A percentile compares a stretch with the other conserved stretches of the same genome.
Conservation (phyloP, 2,113 vertebrate genomes). For the Labeo catla region DNA sequence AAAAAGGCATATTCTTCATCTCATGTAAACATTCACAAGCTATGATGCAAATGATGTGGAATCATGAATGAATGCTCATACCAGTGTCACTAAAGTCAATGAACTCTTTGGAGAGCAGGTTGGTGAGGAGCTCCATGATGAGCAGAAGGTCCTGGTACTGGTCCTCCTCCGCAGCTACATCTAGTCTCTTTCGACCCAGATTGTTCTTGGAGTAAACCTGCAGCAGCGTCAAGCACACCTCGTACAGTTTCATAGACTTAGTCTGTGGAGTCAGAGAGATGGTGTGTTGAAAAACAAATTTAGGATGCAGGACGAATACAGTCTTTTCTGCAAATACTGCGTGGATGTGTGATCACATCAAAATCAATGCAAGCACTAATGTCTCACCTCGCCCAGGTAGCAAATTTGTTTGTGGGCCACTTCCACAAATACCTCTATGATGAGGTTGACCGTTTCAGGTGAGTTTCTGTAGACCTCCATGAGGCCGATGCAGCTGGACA, state of each 20-base stretch:
- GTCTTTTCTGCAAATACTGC: too few species aligned
- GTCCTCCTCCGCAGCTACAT: slow-evolving; percentile 93
- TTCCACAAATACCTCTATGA: slow-evolving; percentile 99
- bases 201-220: slow-evolving; percentile 99
- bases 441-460: slow-evolving; percentile 97
- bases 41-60: background rate
- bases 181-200: slow-evolving; percentile 87
- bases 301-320: background rate
- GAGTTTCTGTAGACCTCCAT: slow-evolving; percentile 99
- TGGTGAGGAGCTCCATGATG: slow-evolving; percentile 99
- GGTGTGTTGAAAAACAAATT: background rate
- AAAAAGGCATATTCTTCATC: background rate
- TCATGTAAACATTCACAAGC: background rate
- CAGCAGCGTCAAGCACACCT: slow-evolving; percentile 94
- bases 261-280: slow-evolving; percentile 75
- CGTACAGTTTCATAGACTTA: slow-evolving; percentile 98
- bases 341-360: background rate
- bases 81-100: slow-evolving; percentile 99
- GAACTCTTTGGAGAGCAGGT: slow-evolving; percentile 97
- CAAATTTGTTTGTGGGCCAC: slow-evolving; percentile 99
- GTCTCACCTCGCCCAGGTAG: slow-evolving; percentile 95
- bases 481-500: slow-evolving; percentile 96
- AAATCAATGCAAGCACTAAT: background rate
- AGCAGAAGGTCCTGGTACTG: slow-evolving; percentile 99
- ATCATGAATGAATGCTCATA: slow-evolving; percentile 54